Evolutionary conservation across 2,797 vertebrate species (phyloP).

Genomic region (Zalophus californianus): DNA sequence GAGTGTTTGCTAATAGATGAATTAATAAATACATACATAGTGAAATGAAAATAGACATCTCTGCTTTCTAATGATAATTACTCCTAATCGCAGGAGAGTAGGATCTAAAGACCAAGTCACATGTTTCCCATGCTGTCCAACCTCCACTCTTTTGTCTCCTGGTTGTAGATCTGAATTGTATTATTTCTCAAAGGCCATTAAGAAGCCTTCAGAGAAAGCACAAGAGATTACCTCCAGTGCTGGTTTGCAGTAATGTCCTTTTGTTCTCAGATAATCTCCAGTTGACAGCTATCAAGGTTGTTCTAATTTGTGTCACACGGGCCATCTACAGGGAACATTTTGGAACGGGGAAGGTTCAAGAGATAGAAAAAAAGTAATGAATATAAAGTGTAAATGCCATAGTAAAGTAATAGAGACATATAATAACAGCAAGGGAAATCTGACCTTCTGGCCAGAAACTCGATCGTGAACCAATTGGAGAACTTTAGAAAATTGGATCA

Average conservation of each 20-base stretch:
- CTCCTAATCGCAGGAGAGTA: conserved; percentile 80
- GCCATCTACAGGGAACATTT: conserved; percentile 87
- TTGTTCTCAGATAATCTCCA: conserved; percentile 82
- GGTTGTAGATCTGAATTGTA: conserved; percentile 82
- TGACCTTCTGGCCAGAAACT: conserved; percentile 91
- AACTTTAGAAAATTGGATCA: conserved; percentile 91
- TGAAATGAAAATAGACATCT: conserved; percentile 46
- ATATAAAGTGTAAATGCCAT: conserved; percentile 88
- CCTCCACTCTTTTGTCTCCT: conserved; percentile 81
- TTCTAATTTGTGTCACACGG: conserved; percentile 88
- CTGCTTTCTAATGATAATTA: conserved; percentile 83
- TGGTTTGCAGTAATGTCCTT: conserved; percentile 84
- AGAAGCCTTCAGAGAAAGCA: conserved; percentile 85
- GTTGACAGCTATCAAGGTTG: conserved; percentile 85
- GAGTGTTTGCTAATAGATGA: conserved; percentile 60
- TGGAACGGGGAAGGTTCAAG: conserved; percentile 85
- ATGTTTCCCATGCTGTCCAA: conserved; percentile 82
- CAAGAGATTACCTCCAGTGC: conserved; percentile 84
- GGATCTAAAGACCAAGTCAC: conserved; percentile 80
- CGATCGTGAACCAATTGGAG: conserved; percentile 89
- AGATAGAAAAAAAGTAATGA: conserved; percentile 87
- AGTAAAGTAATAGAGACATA: conserved; percentile 89
- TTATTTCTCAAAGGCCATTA: conserved; percentile 87
- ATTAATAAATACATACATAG: conserved; percentile 51
- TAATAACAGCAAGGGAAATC: conserved; percentile 90